Base-by-base conservation (phyloP, 1,140 invertebrate species). In the Lepidotrigona ventralis region DNA sequence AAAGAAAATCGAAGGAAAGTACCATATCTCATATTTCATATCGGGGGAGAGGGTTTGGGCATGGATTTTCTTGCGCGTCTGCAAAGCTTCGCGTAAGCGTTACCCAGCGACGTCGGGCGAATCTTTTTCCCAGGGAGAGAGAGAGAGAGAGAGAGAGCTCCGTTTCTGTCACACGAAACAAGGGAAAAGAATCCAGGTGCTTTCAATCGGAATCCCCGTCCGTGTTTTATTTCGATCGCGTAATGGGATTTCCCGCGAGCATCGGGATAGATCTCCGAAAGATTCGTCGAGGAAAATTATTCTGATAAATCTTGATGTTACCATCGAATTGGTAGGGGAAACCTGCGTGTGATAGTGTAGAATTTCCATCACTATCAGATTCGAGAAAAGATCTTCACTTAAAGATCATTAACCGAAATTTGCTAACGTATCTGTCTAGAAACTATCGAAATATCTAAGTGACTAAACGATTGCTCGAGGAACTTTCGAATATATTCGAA, bases 1-100 rank as follows among this genome's bases (percentile, higher is more conserved):
- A 85, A 89, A 79, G 82, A 80, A 79, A 86, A 87, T 83, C 89
- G 89, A 91, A 92, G 82, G 86, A 89, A 88, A 90, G 87, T 81
- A 86, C 85, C 89, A 85, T 81, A 90, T 93, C 93, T 93, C 92
- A 92, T 94, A 94, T 93, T 94, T 94, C 92, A 93, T 89, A 83
- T 89, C 87, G 89, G 91, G 66, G 93, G 92, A 91, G 90, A 91
- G 39, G 39, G 8, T 8, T 8, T 8, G 39, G 39, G 91, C 93
- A 88, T 91, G 93, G 93, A 93, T 94, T 94, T 94, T 92, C 88
- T 85, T 89, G 66, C 84, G 90, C 89, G 90, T 91, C 87, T 89
- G 84, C 81, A 88, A 90, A 91, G 88, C 86, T 89, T 91, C 89
- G 88, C 88, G 85, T 88, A 81, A 85, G 93, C 92, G 93, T 94